phyloP scores from a whole-genome alignment of 1,140 invertebrate genomes.

The Rhyacophila brunnea region DNA sequence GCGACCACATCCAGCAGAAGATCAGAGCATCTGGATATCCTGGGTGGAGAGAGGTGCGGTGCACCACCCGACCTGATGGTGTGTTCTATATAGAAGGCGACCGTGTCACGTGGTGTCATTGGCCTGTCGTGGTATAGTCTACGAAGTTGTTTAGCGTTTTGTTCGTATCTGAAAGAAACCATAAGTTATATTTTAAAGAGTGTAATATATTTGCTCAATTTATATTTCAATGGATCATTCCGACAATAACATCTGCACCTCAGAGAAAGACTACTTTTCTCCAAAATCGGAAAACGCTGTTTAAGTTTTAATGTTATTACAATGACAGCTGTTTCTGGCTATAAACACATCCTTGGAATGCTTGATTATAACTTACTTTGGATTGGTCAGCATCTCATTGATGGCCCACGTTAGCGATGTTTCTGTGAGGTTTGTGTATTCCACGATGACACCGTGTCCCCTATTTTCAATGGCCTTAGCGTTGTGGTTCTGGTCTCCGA shows the following conservation, averaged over 20 bases:
- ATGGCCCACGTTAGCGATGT: constrained; percentile 13
- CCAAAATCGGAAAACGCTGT: too few species aligned
- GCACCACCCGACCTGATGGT: constrained; percentile 13
- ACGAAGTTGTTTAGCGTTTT: constrained; percentile 34
- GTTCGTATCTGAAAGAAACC: constrained; percentile 15
- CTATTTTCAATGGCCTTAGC: constrained; percentile 41
- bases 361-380: constrained; percentile 25
- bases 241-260: too few species aligned
- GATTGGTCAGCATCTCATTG: constrained; percentile 14
- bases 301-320: too few species aligned
- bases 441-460: constrained; percentile 40
- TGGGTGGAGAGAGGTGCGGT: constrained; percentile 9
- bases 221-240: too few species aligned
- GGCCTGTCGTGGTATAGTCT: constrained; percentile 40
- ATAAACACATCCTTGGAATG: too few species aligned
- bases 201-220: too few species aligned
- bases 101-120: constrained; percentile 34
- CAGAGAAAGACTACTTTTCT: too few species aligned
- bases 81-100: constrained; percentile 32
- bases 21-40: background rate
- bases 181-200: too few species aligned
- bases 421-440: constrained; percentile 25
- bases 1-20: constrained; percentile 16
- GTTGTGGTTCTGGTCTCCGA: constrained; percentile 50
- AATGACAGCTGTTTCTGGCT: too few species aligned